Conservation (phyloP, 2,888 invertebrate species). For the Coelinius sp. region DNA sequence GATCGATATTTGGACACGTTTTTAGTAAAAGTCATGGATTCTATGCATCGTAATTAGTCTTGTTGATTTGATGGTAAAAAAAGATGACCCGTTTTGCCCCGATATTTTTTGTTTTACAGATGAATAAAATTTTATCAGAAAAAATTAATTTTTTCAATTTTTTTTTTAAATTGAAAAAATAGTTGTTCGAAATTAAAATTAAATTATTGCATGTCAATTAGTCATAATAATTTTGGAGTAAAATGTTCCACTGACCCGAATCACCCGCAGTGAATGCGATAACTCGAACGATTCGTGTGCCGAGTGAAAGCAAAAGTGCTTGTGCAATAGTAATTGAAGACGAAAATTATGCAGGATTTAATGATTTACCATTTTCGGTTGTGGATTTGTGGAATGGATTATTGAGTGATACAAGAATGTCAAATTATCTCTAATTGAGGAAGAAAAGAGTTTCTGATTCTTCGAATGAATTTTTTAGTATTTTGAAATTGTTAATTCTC, state of each 20-base stretch:
- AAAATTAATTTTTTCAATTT: no score
- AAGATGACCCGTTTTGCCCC: no score
- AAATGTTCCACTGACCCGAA: constrained; percentile 47
- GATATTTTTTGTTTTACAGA: no score
- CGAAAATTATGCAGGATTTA: constrained; percentile 14
- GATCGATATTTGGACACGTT: background rate
- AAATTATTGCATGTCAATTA: constrained; percentile 11
- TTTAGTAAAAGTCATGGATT: background rate
- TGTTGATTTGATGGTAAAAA: no score
- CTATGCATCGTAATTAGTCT: background rate
- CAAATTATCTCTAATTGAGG: background rate
- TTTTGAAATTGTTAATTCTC: no score
- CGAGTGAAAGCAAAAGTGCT: constrained; percentile 47
- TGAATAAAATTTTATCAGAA: no score
- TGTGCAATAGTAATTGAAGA: constrained; percentile 47
- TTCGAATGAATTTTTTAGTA: no score
- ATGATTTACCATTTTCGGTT: background rate
- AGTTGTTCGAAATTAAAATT: no score
- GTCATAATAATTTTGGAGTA: constrained; percentile 32
- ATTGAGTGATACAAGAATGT: background rate
- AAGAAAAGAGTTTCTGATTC: constrained; percentile 5
- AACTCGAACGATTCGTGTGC: constrained; percentile 40
- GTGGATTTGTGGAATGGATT: background rate
- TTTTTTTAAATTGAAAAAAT: no score
- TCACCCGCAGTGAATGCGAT: constrained; percentile 44